phyloP scores from a whole-genome alignment of 2,113 vertebrate species.

The Myodes glareolus region DNA sequence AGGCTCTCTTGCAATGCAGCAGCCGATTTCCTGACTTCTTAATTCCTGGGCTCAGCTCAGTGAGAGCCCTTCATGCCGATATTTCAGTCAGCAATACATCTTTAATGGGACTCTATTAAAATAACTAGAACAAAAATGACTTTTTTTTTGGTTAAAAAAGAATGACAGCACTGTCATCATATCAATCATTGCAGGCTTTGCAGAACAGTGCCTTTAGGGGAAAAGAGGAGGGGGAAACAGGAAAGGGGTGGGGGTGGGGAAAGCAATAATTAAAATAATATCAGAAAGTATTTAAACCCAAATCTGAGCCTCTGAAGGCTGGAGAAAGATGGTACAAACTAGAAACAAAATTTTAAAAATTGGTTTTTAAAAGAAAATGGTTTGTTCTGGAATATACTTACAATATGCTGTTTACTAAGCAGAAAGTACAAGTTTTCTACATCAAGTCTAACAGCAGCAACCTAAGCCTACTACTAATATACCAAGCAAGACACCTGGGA shows the following conservation, averaged over 20 bases:
- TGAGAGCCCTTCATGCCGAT: conserved; percentile 91
- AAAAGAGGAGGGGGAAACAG: conserved; percentile 79
- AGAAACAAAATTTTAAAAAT: conserved; percentile 39
- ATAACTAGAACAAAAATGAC: conserved; percentile 90
- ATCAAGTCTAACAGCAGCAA: not conserved
- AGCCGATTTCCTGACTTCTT: conserved; percentile 92
- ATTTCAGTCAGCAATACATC: conserved; percentile 91
- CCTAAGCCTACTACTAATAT: conserved; percentile 11
- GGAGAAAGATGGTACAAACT: conserved; percentile 10
- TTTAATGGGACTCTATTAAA: conserved; percentile 92
- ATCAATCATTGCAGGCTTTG: conserved; percentile 87
- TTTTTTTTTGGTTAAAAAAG: conserved; percentile 84
- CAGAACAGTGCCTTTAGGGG: conserved; percentile 81
- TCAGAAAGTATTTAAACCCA: conserved; percentile 70
- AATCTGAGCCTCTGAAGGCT: conserved; percentile 59
- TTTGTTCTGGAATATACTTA: conserved; percentile 40
- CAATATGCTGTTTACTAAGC: conserved; percentile 23
- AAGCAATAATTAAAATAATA: conserved; percentile 79
- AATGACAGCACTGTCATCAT: conserved; percentile 90
- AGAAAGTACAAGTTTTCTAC: conserved; percentile 2
- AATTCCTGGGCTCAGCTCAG: conserved; percentile 91
- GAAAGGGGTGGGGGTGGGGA: conserved; percentile 71
- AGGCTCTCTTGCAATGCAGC: conserved; percentile 90
- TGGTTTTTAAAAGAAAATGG: conserved; percentile 56
- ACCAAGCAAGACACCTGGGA: not conserved